Conservation (phyloP, 53 echinoderm and acorn worm genomes). For the Temnopleurus reevesii region DNA sequence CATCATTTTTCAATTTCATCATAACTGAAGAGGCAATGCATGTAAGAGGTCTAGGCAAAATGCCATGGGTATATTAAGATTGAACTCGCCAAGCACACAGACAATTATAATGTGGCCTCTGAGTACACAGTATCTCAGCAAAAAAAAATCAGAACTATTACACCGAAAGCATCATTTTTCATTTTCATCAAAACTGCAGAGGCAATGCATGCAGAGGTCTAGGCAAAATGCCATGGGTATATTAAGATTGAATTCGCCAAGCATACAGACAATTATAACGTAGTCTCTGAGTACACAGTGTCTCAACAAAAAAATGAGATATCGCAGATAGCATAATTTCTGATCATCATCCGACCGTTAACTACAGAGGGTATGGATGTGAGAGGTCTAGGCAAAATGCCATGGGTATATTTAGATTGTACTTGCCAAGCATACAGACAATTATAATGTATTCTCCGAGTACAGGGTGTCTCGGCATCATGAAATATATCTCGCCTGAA, state of each 20-base stretch:
- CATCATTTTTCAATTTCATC: too few species aligned
- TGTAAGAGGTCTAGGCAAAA: conserved; percentile 32
- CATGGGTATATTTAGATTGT: not conserved
- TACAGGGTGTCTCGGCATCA: not conserved
- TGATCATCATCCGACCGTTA: not conserved
- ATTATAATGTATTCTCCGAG: not conserved
- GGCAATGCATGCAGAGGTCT: not conserved
- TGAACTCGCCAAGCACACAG: conserved; percentile 26
- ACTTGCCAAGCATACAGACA: not conserved
- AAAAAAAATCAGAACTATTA: not conserved
- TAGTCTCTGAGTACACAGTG: not conserved
- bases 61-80: conserved; percentile 45
- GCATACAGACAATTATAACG: not conserved
- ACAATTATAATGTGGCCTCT: conserved; percentile 26
- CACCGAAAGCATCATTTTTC: too few species aligned
- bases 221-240: not conserved
- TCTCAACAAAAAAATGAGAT: not conserved
- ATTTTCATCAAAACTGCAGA: too few species aligned
- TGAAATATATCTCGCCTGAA: not conserved
- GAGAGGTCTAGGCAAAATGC: not conserved
- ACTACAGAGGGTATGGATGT: not conserved
- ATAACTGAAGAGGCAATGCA: too few species aligned
- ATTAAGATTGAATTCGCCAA: not conserved
- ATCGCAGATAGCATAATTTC: conserved; percentile 2
- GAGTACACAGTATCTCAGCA: conserved; percentile 7